Evolutionary conservation across 2,797 vertebrate genomes (phyloP).

Genomic region (Sternarchorhynchus goeldii): DNA sequence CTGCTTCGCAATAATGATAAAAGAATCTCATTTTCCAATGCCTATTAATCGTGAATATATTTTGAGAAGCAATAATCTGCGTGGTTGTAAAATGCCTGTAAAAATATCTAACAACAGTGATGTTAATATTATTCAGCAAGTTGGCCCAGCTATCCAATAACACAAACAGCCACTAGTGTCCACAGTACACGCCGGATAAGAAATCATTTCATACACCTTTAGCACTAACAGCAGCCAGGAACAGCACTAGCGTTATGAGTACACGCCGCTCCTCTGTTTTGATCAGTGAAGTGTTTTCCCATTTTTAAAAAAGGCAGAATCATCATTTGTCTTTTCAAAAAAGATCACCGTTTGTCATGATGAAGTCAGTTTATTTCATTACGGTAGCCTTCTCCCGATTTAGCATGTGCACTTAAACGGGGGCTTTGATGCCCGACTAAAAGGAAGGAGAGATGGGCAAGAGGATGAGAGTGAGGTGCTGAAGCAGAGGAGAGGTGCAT

Average conservation of each 20-base stretch:
- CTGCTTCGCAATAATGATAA: constrained; percentile 53
- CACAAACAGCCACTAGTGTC: constrained; percentile 30
- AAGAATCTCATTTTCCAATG: constrained; percentile 50
- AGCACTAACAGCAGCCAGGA: not conserved
- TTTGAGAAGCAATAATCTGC: constrained; percentile 46
- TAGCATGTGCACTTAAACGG: constrained; percentile 25
- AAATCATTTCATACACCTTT: not conserved
- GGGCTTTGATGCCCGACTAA: constrained; percentile 26
- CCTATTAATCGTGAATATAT: constrained; percentile 54
- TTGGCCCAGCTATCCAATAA: constrained; percentile 25
- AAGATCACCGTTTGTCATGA: not conserved
- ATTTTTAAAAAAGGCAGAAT: constrained; percentile 25
- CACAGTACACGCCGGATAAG: not conserved
- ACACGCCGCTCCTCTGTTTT: not conserved
- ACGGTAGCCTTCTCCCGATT: constrained; percentile 16
- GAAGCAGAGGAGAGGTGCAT: constrained; percentile 48
- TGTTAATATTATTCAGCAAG: constrained; percentile 36
- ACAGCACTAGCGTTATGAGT: constrained; percentile 10
- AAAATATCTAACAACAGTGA: constrained; percentile 36
- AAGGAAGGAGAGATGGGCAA: constrained; percentile 6
- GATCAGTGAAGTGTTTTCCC: not conserved
- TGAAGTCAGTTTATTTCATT: constrained; percentile 24
- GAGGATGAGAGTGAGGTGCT: constrained; percentile 30
- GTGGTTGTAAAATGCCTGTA: constrained; percentile 44
- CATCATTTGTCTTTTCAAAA: not conserved